These are phyloP conservation scores for Centropus bengalensis DNA, from an alignment of 2,113 vertebrate genomes.

Conservation along the genomic window DNA sequence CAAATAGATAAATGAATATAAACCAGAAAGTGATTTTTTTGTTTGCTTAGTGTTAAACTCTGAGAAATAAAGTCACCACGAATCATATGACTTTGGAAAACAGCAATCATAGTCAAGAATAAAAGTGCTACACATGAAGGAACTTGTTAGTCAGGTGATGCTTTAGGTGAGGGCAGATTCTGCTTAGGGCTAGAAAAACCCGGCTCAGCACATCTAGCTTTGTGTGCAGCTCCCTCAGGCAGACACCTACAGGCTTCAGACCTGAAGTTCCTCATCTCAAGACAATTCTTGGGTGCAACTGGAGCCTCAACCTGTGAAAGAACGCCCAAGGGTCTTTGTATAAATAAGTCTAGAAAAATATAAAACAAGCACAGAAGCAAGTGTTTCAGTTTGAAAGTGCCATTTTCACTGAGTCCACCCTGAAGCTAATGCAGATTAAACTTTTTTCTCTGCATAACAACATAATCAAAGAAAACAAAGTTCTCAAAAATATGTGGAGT, in stretches of 20 bases:
- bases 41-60: neutral
- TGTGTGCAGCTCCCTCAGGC: fast-evolving
- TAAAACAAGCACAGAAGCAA: neutral
- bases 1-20: neutral
- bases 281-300: neutral
- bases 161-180: neutral
- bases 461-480: neutral
- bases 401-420: neutral
- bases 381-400: neutral
- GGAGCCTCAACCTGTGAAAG: neutral
- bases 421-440: neutral
- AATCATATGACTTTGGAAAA: neutral
- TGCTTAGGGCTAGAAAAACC: neutral
- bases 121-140: neutral
- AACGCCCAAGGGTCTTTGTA: neutral
- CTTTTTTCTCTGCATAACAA: neutral
- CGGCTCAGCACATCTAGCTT: neutral
- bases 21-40: neutral
- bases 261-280: neutral
- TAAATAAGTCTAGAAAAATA: neutral
- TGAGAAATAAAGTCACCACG: neutral
- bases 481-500: neutral
- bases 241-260: neutral
- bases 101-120: neutral
- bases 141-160: neutral